A percentile compares a stretch with the other conserved stretches of the same genome.
These are phyloP conservation scores for Rhagophthalmus giganteus DNA, from an alignment of 2,888 invertebrate genomes.

Conservation along the genomic window DNA sequence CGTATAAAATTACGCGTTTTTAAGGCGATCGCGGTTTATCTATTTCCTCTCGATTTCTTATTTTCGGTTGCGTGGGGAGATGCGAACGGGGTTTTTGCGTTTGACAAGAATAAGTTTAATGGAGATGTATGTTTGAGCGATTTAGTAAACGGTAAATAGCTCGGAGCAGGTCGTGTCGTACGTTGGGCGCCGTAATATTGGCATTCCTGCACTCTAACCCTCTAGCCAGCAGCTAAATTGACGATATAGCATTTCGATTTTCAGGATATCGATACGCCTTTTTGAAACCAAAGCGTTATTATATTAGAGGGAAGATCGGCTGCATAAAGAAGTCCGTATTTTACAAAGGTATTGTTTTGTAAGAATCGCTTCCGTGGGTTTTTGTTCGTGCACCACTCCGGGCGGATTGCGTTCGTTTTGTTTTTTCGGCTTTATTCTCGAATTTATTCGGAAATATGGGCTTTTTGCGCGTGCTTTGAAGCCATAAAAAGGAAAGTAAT, in stretches of 20 bases:
- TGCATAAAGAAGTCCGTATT: constrained; percentile 26
- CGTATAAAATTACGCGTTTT: no score
- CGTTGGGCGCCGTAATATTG: constrained; percentile 27
- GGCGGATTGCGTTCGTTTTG: constrained; percentile 27
- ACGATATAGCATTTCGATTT: constrained; percentile 23
- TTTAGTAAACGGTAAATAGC: constrained; percentile 33
- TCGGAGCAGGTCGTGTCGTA: constrained; percentile 25
- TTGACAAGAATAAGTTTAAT: constrained; percentile 42
- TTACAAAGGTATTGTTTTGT: constrained; percentile 28
- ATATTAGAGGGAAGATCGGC: constrained; percentile 26
- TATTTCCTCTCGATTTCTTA: constrained; percentile 19
- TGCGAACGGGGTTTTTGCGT: constrained; percentile 34
- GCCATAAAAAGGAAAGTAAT: constrained; percentile 38
- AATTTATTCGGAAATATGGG: constrained; percentile 24
- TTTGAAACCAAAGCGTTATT: constrained; percentile 31
- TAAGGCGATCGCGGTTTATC: no score
- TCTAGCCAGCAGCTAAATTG: constrained; percentile 20
- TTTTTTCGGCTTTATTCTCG: constrained; percentile 27
- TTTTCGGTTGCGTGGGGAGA: constrained; percentile 17
- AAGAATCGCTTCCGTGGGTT: constrained; percentile 22
- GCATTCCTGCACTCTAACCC: constrained; percentile 30
- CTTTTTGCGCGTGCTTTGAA: constrained; percentile 36
- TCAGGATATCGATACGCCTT: constrained; percentile 26
- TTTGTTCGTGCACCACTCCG: constrained; percentile 24
- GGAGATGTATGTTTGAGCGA: constrained; percentile 40